Evolutionary conservation across 1,140 invertebrate genomes (phyloP).

Genomic region (Vollenhovia emeryi): DNA sequence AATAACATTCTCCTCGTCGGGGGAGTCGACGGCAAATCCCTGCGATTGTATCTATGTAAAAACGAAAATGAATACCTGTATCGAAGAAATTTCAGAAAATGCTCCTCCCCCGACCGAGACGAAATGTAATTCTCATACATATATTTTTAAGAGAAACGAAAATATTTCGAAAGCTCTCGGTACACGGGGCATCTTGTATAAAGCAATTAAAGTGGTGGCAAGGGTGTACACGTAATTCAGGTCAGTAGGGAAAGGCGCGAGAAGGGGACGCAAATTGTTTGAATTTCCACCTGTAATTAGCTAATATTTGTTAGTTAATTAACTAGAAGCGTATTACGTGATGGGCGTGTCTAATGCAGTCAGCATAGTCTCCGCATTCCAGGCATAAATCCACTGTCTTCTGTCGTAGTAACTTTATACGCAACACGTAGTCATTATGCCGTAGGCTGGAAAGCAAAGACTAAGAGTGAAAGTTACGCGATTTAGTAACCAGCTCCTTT

Average conservation of each 20-base stretch:
- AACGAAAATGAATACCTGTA: neutral
- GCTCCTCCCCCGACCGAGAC: neutral
- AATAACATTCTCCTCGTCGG: conserved; percentile 31
- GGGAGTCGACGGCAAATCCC: neutral
- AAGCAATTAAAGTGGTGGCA: neutral
- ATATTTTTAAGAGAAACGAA: neutral
- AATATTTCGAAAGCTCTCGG: neutral
- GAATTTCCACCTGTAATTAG: conserved; percentile 32
- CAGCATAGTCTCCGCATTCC: neutral
- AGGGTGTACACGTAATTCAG: conserved; percentile 14
- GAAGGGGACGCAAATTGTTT: conserved; percentile 23
- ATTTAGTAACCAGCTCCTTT: neutral
- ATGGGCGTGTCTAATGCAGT: neutral
- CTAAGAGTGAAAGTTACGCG: neutral
- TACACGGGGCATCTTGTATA: neutral
- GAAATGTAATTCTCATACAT: neutral
- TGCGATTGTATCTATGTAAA: conserved; percentile 5
- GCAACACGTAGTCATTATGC: neutral
- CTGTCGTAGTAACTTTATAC: conserved; percentile 6
- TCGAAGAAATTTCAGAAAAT: neutral
- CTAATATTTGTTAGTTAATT: conserved; percentile 39
- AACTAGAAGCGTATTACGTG: conserved; percentile 6
- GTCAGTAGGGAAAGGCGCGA: conserved; percentile 15
- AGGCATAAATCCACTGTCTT: neutral
- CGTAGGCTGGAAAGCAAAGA: neutral